phyloP scores from a whole-genome alignment of 2,113 vertebrate species.

The Leptosomus discolor region DNA sequence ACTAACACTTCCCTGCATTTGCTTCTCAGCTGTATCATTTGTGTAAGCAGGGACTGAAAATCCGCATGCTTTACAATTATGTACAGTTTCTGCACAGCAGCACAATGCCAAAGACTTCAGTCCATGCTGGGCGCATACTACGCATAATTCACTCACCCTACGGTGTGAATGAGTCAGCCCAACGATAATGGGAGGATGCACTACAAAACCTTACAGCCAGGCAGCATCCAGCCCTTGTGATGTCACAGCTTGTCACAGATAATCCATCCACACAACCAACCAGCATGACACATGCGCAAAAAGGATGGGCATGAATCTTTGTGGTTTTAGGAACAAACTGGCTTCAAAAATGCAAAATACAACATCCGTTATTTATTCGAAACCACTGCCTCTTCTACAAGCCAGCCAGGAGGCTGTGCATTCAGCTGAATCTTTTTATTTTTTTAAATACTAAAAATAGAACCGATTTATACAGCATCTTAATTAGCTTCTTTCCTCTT shows the following conservation, averaged over 20 bases:
- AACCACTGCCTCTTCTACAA: neutral
- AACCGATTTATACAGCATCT: neutral
- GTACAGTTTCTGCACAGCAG: neutral
- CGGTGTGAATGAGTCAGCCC: neutral
- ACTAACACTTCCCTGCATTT: neutral
- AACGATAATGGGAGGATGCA: neutral
- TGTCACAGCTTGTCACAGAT: slow-evolving; percentile 50
- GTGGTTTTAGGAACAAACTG: neutral
- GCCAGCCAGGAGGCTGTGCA: neutral
- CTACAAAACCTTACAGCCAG: neutral
- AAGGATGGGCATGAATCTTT: neutral
- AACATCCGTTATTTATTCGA: neutral
- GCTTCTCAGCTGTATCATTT: neutral
- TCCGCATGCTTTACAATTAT: neutral
- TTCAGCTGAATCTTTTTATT: neutral
- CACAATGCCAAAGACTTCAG: neutral
- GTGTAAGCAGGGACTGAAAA: neutral
- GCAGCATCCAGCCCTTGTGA: slow-evolving; percentile 19
- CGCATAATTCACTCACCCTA: neutral
- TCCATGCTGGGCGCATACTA: neutral
- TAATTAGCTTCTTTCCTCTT: neutral
- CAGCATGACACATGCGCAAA: neutral
- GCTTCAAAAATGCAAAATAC: neutral
- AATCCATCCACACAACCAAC: slow-evolving; percentile 17
- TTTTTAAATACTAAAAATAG: neutral